Conservation (phyloP, 2,888 invertebrate species). For the Agrochola lota region DNA sequence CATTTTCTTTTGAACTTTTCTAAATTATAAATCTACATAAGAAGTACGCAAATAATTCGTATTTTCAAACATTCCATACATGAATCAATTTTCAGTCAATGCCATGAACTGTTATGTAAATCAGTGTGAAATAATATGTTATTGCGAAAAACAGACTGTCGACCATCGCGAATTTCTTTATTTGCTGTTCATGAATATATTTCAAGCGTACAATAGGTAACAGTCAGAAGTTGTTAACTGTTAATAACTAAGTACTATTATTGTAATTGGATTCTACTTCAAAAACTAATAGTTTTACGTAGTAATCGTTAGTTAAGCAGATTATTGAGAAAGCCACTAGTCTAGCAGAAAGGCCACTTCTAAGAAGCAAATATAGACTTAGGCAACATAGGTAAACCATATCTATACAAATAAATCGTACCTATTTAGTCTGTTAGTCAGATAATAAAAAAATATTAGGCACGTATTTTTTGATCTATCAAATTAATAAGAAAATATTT, state of each 20-base stretch:
- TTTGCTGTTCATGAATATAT: conserved; percentile 20
- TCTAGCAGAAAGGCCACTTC: too few relatives aligned
- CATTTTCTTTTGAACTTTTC: not conserved
- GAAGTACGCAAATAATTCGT: too few relatives aligned
- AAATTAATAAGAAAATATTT: too few relatives aligned
- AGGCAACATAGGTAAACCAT: too few relatives aligned
- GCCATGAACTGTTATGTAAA: conserved; percentile 13
- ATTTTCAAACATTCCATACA: not conserved
- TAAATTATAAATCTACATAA: too few relatives aligned
- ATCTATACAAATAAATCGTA: too few relatives aligned
- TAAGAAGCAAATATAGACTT: too few relatives aligned
- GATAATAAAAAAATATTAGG: too few relatives aligned
- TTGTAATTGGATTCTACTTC: not conserved
- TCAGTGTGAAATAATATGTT: not conserved
- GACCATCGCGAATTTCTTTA: not conserved
- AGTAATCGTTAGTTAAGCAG: not conserved
- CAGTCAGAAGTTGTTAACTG: not conserved
- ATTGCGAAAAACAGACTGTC: not conserved
- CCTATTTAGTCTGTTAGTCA: too few relatives aligned
- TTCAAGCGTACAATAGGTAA: not conserved
- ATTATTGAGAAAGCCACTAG: too few relatives aligned
- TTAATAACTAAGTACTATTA: not conserved
- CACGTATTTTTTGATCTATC: too few relatives aligned
- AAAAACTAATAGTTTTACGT: not conserved
- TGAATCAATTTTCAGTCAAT: conserved; percentile 4